Percentiles rank a stretch among this genome's conserved stretches.
Evolutionary conservation across 2,888 invertebrate species (phyloP).

Genomic region (Galerucella pusilla): DNA sequence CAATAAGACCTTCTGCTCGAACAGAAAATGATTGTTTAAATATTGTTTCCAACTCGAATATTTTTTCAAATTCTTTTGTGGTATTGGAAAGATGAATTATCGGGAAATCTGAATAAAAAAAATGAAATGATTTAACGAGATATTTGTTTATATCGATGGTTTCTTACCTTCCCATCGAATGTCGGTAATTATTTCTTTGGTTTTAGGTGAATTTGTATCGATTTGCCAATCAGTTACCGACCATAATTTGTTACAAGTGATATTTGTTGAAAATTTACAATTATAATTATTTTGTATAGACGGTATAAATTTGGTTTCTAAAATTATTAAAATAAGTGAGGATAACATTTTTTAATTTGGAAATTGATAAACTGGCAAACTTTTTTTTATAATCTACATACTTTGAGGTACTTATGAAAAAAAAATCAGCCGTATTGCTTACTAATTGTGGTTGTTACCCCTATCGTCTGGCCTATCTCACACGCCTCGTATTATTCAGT

Average conservation of each 20-base stretch:
- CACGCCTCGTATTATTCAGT: too few relatives aligned
- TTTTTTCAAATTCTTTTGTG: conserved; percentile 53
- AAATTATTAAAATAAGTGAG: conserved; percentile 36
- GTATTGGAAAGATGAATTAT: conserved; percentile 53
- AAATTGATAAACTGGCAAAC: too few relatives aligned
- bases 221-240: conserved; percentile 56
- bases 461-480: too few relatives aligned
- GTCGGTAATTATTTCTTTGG: conserved; percentile 56
- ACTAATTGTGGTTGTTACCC: too few relatives aligned
- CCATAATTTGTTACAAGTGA: conserved; percentile 56
- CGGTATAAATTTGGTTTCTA: conserved; percentile 58
- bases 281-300: conserved; percentile 54
- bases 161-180: conserved; percentile 60
- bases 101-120: conserved; percentile 55
- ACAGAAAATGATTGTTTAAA: conserved; percentile 57
- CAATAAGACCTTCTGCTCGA: conserved; percentile 53
- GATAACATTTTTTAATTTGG: too few relatives aligned
- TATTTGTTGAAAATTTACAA: conserved; percentile 57
- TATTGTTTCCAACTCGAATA: conserved; percentile 52
- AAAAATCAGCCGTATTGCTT: too few relatives aligned
- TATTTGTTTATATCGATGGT: neutral
- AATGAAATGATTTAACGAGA: neutral
- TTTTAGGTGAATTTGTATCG: conserved; percentile 53
- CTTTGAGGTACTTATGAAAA: too few relatives aligned
- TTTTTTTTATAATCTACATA: too few relatives aligned